Conservation (phyloP, 2,113 vertebrate genomes). For the Micronisus gabar region DNA sequence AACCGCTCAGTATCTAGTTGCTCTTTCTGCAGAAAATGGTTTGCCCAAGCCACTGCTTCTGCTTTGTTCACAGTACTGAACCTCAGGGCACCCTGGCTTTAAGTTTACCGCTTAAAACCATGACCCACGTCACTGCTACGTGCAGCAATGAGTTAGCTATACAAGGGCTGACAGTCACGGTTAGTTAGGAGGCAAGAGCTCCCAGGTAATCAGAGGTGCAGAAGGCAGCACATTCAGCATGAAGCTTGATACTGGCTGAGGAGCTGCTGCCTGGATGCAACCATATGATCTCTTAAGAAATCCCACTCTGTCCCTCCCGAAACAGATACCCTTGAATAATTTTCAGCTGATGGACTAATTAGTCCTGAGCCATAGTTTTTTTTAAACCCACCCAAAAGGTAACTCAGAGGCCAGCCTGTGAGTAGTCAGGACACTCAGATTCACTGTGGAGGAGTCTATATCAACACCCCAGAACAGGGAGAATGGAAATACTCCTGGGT, state of each 20-base stretch:
- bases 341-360: background rate
- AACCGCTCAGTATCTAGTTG: accelerated
- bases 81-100: conserved; percentile 16
- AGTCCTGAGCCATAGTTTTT: background rate
- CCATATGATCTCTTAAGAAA: background rate
- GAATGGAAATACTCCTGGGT: background rate
- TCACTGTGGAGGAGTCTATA: background rate
- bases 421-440: background rate
- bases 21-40: background rate
- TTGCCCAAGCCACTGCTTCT: background rate
- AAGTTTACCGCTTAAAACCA: background rate
- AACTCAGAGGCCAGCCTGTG: background rate
- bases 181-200: background rate
- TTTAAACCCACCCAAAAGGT: background rate
- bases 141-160: background rate
- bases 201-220: conserved; percentile 13
- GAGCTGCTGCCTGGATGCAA: background rate
- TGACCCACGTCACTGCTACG: background rate
- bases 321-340: background rate
- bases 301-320: background rate
- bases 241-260: background rate
- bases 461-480: background rate
- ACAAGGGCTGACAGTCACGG: background rate
- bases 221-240: background rate
- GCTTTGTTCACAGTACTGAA: background rate